These are phyloP conservation scores for Tetramorium parvispinum DNA, from an alignment of 1,140 invertebrate species.

Conservation along the genomic window DNA sequence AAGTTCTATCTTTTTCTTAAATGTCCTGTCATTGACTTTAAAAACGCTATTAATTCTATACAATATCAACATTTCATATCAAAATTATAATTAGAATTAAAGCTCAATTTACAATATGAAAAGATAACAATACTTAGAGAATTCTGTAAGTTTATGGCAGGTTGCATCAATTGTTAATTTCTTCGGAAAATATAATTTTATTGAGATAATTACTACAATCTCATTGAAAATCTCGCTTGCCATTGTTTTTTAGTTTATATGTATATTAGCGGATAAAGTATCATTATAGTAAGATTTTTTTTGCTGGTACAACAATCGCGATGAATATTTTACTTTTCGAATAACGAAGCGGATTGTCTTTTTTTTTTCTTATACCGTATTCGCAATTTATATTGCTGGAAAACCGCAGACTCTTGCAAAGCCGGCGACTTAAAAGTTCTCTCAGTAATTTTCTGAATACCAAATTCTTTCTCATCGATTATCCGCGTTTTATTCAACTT, in stretches of 20 bases:
- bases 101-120: neutral
- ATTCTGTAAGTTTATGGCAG: neutral
- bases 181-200: neutral
- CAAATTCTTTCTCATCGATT: constrained; percentile 49
- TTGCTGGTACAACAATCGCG: neutral
- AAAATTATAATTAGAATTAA: neutral
- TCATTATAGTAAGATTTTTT: neutral
- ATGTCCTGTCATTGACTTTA: neutral
- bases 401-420: constrained; percentile 15
- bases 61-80: neutral
- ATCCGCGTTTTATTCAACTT: constrained; percentile 30
- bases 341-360: constrained; percentile 17
- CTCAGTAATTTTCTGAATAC: constrained; percentile 45
- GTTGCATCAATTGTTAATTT: neutral
- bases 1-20: neutral
- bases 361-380: neutral
- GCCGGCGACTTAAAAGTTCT: constrained; percentile 33
- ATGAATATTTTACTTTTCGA: constrained; percentile 28
- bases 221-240: neutral
- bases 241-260: neutral
- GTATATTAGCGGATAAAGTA: neutral
- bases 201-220: neutral
- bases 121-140: neutral
- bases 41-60: neutral
- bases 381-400: constrained; percentile 25